A percentile compares a stretch with the other conserved stretches of the same genome.
Evolutionary conservation across 2,797 vertebrate genomes (phyloP).

Genomic region (Scomberomorus guttatus): DNA sequence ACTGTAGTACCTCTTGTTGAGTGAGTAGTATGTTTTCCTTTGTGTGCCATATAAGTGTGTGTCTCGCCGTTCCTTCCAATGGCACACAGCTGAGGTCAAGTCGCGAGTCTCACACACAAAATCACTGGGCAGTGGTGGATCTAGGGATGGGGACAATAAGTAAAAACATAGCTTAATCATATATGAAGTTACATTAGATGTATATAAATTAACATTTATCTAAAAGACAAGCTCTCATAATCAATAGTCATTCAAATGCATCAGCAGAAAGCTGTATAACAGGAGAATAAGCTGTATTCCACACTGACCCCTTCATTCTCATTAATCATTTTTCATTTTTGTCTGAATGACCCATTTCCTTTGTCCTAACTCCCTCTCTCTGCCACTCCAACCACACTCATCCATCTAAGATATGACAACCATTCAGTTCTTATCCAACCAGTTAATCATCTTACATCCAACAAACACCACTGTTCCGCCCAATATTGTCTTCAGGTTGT

Average conservation of each 20-base stretch:
- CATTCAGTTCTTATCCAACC: constrained; percentile 5
- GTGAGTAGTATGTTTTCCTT: constrained; percentile 68
- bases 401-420: background rate
- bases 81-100: constrained; percentile 78
- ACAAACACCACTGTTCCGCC: constrained; percentile 80
- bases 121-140: constrained; percentile 78
- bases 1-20: constrained; percentile 80
- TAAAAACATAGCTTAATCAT: background rate
- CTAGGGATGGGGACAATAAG: constrained; percentile 59
- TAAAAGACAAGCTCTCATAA: background rate
- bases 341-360: background rate
- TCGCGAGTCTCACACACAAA: constrained; percentile 84
- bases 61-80: constrained; percentile 72
- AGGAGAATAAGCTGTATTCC: background rate
- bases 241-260: background rate
- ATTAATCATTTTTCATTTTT: background rate
- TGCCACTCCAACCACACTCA: background rate
- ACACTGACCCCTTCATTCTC: background rate
- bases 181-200: background rate
- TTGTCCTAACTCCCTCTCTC: background rate
- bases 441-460: constrained; percentile 81
- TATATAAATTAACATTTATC: background rate
- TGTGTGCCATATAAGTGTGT: constrained; percentile 64
- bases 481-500: fast-evolving
- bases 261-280: background rate